Conservation (phyloP, 1,140 invertebrate species). For the Drosophila orena region DNA sequence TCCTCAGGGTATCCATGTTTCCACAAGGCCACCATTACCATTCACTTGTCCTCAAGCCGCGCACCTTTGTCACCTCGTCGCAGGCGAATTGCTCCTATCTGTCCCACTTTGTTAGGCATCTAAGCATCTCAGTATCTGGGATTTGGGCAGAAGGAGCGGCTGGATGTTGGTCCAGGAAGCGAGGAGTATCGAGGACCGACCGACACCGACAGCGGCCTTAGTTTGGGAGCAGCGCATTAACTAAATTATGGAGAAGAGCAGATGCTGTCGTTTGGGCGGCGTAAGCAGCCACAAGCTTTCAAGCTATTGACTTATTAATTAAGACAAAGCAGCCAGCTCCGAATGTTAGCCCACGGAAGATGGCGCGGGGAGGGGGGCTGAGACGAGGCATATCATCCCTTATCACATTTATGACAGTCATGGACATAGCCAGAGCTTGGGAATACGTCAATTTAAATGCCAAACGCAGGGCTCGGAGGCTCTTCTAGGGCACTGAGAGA, state of each 20-base stretch:
- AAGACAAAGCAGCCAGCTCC: constrained; percentile 54
- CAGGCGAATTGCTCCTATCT: constrained; percentile 58
- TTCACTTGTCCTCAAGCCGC: constrained; percentile 10
- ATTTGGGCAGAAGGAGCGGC: constrained; percentile 5
- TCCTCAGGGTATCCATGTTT: constrained; percentile 9
- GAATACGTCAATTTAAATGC: constrained; percentile 75
- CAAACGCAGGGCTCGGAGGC: constrained; percentile 42
- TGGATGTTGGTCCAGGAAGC: not conserved
- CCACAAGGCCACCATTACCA: constrained; percentile 22
- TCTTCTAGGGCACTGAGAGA: constrained; percentile 4
- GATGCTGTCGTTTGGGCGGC: constrained; percentile 22
- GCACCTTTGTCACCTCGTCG: constrained; percentile 47
- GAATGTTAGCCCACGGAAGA: constrained; percentile 16
- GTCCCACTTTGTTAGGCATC: constrained; percentile 33
- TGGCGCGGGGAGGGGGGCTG: not conserved
- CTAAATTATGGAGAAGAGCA: constrained; percentile 47
- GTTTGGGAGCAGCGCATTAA: constrained; percentile 40
- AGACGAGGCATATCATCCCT: constrained; percentile 53
- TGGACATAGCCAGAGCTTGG: constrained; percentile 39
- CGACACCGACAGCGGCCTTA: constrained; percentile 11
- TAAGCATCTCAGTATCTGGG: constrained; percentile 31
- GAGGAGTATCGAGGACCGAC: not conserved
- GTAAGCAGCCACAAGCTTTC: constrained; percentile 42
- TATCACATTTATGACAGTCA: constrained; percentile 78
- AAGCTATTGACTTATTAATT: constrained; percentile 78